phyloP scores from a whole-genome alignment of 2,888 invertebrate genomes.

The Orchesella flavescens region DNA sequence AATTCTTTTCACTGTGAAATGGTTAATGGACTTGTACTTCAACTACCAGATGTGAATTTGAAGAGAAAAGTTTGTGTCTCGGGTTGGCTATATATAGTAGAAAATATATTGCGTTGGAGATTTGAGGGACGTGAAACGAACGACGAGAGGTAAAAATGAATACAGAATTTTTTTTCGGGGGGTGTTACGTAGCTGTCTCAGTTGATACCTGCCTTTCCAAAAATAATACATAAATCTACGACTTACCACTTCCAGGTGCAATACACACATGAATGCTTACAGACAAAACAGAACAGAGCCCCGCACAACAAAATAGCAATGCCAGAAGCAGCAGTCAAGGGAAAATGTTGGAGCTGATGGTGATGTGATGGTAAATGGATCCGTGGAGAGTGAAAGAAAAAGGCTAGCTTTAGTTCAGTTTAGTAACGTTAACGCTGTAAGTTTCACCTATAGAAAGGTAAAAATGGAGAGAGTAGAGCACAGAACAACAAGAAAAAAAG shows the following conservation, averaged over 20 bases:
- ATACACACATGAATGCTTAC: neutral
- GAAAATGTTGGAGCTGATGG: neutral
- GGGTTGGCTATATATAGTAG: neutral
- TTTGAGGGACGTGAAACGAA: neutral
- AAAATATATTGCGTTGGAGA: neutral
- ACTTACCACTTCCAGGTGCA: too few species aligned
- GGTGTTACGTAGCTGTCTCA: too few species aligned
- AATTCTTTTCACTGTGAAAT: neutral
- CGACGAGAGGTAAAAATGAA: neutral
- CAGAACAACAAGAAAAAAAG: too few species aligned
- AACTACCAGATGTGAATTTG: constrained; percentile 16
- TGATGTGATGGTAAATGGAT: neutral
- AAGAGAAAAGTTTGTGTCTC: constrained; percentile 16
- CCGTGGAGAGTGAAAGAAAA: neutral
- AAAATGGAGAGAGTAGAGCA: too few species aligned
- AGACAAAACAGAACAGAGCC: neutral
- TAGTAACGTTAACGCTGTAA: too few species aligned
- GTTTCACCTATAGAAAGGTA: too few species aligned
- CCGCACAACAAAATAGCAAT: neutral
- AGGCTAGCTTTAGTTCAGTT: too few species aligned
- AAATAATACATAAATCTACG: too few species aligned
- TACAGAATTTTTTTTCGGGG: neutral
- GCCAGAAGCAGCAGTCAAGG: neutral
- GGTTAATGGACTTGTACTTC: constrained; percentile 34
- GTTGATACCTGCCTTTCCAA: too few species aligned